Percentiles rank a stretch among this genome's conserved stretches.
Evolutionary conservation across 1,140 invertebrate genomes (phyloP).

Genomic region (Acromyrmex charruanus): DNA sequence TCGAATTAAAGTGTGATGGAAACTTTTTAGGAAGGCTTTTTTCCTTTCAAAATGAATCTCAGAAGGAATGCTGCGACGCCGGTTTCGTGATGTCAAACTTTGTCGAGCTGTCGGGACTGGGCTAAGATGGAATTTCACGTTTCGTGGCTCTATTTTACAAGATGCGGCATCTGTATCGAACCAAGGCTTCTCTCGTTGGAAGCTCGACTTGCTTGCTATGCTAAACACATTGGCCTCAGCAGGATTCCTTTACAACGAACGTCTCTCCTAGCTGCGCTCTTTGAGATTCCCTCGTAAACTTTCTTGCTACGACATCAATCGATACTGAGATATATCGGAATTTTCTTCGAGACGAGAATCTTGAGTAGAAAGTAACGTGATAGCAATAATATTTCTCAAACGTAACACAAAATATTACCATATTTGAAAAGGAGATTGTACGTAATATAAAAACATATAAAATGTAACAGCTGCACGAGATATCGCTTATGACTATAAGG

Average conservation of each 20-base stretch:
- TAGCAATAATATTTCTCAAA: background rate
- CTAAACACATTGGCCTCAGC: constrained; percentile 46
- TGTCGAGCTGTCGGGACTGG: constrained; percentile 27
- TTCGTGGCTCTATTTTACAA: constrained; percentile 8
- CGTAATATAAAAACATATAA: background rate
- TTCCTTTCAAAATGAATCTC: constrained; percentile 46
- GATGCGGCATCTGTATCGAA: constrained; percentile 26
- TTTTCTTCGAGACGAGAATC: constrained; percentile 39
- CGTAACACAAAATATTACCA: constrained; percentile 12
- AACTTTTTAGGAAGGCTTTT: background rate
- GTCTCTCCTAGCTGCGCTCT: constrained; percentile 14
- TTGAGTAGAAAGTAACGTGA: constrained; percentile 26
- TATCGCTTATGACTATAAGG: background rate
- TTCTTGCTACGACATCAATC: constrained; percentile 32
- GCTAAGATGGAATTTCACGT: constrained; percentile 47
- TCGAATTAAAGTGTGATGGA: constrained; percentile 8
- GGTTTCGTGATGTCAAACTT: constrained; percentile 51
- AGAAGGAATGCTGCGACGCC: constrained; percentile 55
- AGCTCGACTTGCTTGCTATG: constrained; percentile 59
- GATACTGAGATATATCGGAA: constrained; percentile 26
- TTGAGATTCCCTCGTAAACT: constrained; percentile 42
- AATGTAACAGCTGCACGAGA: background rate
- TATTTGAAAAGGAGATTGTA: background rate
- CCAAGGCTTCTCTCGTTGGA: constrained; percentile 36
- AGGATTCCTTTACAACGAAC: constrained; percentile 42